phyloP scores from a whole-genome alignment of 1,140 invertebrate species.

The Myzus persicae region DNA sequence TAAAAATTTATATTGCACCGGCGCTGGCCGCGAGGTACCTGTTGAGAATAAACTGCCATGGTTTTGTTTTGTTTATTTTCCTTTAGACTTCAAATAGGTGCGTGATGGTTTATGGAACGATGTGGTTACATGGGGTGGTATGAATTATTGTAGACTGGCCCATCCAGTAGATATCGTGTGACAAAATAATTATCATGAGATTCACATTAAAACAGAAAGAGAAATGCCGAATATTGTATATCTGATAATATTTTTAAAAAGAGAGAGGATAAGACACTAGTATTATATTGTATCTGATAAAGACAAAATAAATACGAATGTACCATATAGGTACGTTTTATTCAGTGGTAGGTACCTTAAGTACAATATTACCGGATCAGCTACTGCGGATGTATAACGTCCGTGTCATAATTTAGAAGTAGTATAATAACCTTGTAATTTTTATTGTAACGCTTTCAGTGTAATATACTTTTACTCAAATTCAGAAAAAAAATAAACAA shows the following conservation, averaged over 20 bases:
- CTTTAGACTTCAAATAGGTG: neutral
- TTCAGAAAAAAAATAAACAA: neutral
- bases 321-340: neutral
- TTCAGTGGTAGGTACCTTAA: neutral
- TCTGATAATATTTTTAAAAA: neutral
- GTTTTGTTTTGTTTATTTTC: conserved; percentile 8
- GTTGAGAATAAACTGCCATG: conserved; percentile 43
- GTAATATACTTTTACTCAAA: neutral
- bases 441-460: neutral
- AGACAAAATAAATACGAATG: conserved; percentile 23
- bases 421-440: conserved; percentile 31
- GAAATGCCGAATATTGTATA: conserved; percentile 38
- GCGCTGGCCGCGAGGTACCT: neutral
- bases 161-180: conserved; percentile 37
- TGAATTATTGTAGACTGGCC: conserved; percentile 30
- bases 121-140: conserved; percentile 9
- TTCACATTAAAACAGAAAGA: conserved; percentile 45
- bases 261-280: neutral
- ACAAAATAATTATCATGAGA: conserved; percentile 55
- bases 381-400: conserved; percentile 21
- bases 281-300: neutral
- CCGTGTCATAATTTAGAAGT: neutral
- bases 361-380: neutral
- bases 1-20: conserved; percentile 34
- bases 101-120: conserved; percentile 26